Base-by-base conservation (phyloP, 2,113 vertebrate genomes). In the Brienomyrus brachyistius region DNA sequence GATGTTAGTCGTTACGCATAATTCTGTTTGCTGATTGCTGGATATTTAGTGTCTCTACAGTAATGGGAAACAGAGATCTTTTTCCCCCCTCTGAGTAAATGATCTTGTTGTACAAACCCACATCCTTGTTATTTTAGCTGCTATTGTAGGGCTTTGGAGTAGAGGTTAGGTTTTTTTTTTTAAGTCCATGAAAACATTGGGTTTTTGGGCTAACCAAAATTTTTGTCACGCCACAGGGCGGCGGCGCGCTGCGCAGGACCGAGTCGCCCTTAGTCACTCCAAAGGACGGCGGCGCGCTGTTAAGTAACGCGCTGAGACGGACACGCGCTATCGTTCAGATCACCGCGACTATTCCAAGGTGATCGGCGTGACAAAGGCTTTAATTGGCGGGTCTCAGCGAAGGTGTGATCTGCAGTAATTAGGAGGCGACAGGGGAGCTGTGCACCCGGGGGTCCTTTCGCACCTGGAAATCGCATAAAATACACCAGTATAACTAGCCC, bases 1-100 rank as follows among this genome's bases (percentile, higher is more conserved):
- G 84, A 91, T 91, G 91, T 92, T 91, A 91, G 91, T 89, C 93
- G 91, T 93, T 91, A 91, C 85, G 74, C 86, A 85, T 90, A 51
- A 89, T 91, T 90, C 87, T 90, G 92, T 92, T 87, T 92, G 90
- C 90, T 92, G 92, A 94, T 94, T 92, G 88, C 89, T 89, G 89
- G 90, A 92, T 91, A 93, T 94, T 92, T 91, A 89, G 92, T 85
- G 87, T 89, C 84, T 47, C 92, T 92, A 54, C 88, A 87, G 88
- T 89, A 93, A 94, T 92, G 70, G 89, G 59, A 91, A 93, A 89
- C 90, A 92, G 86, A 54, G 87, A 87, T 90, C 5, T 90, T 89
- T 91, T 83, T 40, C 85, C 70, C 40, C 88, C 86, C 19, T 27
- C 48, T 59, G 52, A 70, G 90, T 92, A 47, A 83, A 86, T 91